Base-by-base conservation (phyloP, 2,113 vertebrate genomes). In the Neotoma lepida region DNA sequence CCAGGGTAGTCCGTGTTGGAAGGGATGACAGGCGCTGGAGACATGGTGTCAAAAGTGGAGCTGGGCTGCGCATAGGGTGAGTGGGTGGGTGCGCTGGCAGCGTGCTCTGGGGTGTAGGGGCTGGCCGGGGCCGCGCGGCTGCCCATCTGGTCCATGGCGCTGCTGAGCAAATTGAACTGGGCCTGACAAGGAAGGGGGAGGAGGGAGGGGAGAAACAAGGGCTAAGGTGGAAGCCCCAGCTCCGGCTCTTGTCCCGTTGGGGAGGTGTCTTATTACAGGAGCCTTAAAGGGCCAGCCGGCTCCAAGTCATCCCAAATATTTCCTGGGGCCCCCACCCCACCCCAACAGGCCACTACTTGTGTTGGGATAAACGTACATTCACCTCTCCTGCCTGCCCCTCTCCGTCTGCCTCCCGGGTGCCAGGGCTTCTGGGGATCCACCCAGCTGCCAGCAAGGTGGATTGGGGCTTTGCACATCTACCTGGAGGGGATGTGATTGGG, bases 131-230 rank as follows among this genome's bases (percentile, higher is more conserved):
- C 99, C 24, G 99, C 98, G 39, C 99, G 98, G 98, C 99, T 99
- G 98, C 99, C 98, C 98, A 98, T 99, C 98, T 99, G 99, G 98
- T 99, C 99, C 99, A 99, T 99, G 98, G 99, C 99, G 99, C 98
- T 99, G 99, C 98, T 99, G 97, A 99, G 99, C 99, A 99, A 98
- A 99, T 99, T 99, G 98, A 99, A 99, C 99, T 99, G 99, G 99
- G 99, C 99, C 99, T 99, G 99, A 97, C 96, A 96, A 89, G 97
- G 97, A 97, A 97, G 97, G 97, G 97, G 97, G 96, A 96, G 96
- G 97, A 94, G 97, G 97, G 97, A 98, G 98, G 98, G 98, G 97
- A 96, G 97, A 87, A 41, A 73, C 81, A 61, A 76, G 98, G 98
- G 98, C 99, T 98, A 98, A 98, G 91, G 96, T 78, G 96, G 96